Base-by-base conservation (phyloP, 1,140 invertebrate genomes). In the Arctopsyche grandis region DNA sequence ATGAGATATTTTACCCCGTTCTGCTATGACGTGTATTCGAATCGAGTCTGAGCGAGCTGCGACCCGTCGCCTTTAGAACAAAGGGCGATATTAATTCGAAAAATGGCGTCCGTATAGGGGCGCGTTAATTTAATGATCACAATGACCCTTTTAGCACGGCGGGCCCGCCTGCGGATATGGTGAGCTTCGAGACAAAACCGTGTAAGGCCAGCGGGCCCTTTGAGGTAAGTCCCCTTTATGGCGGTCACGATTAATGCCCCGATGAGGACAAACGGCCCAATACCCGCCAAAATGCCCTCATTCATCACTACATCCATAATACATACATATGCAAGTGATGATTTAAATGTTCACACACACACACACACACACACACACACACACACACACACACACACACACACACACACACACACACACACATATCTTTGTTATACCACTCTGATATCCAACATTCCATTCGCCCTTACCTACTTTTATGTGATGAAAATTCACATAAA, bases 61-160 rank as follows among this genome's bases (percentile, higher is more conserved):
- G 48, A 52, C 48, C 12, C 10, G 10, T 52, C 10, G 48, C 48
- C 48, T 52, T 52, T 52, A 16, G 24, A 38, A 71, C 69, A 71
- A 71, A 71, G 43, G 69, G 16, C 38, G 38, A 46, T 24, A 24
- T 71, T 16, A 38, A 71, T 71, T 29, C 38, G 16, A 46, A 71
- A 71, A 71, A 48, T 71, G 69, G 38, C 38, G 21, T 56, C 46
- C 44, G 44, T 19, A 21, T 24, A 22, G 71, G n/a, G 48, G 9
- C 46, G 44, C 71, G 71, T 29, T 74, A 74, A 74, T 74, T 74
- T 74, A 74, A 74, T 56, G 71, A 74, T 56, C 21, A 74, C 71
- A 74, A 74, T 74, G 71, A 74, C 43, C 71, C 71, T 56, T 74
- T 74, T 74, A 74, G 48, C 14, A 26, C 19, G 43, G 22, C 5